A percentile compares a stretch with the other conserved stretches of the same genome.
Evolutionary conservation across 1,140 invertebrate genomes (phyloP).

Genomic region (Brachionus plicatilis): DNA sequence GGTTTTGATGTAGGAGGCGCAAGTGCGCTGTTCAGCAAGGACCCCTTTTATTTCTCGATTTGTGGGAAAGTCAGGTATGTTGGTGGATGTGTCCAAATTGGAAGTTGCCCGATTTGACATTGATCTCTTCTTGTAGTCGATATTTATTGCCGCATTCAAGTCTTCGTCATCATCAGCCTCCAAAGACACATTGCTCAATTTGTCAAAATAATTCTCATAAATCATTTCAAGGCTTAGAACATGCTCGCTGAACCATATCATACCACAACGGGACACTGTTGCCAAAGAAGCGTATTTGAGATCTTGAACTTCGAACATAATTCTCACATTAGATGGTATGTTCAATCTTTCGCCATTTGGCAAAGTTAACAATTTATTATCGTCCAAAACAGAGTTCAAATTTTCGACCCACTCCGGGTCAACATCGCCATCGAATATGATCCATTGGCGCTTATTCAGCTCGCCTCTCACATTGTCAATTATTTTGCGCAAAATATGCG

Average conservation of each 20-base stretch:
- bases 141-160: neutral
- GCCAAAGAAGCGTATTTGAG: slow-evolving; percentile 95
- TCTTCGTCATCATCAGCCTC: slow-evolving; percentile 72
- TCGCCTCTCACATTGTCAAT: slow-evolving; percentile 99
- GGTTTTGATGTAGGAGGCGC: neutral
- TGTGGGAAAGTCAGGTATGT: slow-evolving; percentile 12
- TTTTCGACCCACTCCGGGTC: slow-evolving; percentile 98
- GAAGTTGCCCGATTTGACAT: neutral
- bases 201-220: slow-evolving; percentile 86
- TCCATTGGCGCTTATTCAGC: slow-evolving; percentile 97
- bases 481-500: slow-evolving; percentile 90
- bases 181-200: slow-evolving; percentile 77
- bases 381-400: slow-evolving; percentile 92
- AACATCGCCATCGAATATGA: slow-evolving; percentile 98
- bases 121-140: neutral
- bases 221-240: slow-evolving; percentile 98
- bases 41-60: neutral
- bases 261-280: slow-evolving; percentile 94
- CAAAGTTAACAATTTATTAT: slow-evolving; percentile 93
- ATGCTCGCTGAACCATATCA: slow-evolving; percentile 59
- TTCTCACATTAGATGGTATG: slow-evolving; percentile 92
- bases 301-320: slow-evolving; percentile 99
- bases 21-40: neutral
- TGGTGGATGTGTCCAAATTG: neutral
- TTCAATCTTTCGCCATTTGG: slow-evolving; percentile 97